These are phyloP conservation scores for Polypterus senegalus DNA, from an alignment of 2,113 vertebrate species.

Conservation along the genomic window DNA sequence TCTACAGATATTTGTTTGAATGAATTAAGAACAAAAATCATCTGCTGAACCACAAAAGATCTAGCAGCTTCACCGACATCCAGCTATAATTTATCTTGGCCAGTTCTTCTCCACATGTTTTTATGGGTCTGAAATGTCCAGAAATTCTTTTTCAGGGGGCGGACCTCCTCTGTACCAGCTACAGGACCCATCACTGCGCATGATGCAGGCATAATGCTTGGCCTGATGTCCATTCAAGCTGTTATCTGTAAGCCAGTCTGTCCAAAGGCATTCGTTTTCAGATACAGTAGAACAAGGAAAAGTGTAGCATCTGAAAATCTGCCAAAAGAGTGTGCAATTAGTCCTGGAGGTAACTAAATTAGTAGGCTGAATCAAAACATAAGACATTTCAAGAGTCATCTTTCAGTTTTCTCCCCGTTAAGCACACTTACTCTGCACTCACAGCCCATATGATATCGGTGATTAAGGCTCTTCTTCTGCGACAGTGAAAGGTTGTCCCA, in stretches of 20 bases:
- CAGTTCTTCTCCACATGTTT: not conserved
- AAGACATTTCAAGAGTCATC: too few species aligned
- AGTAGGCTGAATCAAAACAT: too few species aligned
- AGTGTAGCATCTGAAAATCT: slow-evolving; percentile 76
- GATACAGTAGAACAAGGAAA: slow-evolving; percentile 55
- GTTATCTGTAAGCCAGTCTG: slow-evolving; percentile 69
- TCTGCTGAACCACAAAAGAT: too few species aligned
- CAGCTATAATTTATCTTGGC: too few species aligned
- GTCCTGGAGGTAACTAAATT: too few species aligned
- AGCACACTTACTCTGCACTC: slow-evolving; percentile 71
- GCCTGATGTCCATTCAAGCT: slow-evolving; percentile 66
- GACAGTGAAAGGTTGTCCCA: slow-evolving; percentile 78
- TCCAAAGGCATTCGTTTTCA: slow-evolving; percentile 79
- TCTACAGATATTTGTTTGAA: too few species aligned
- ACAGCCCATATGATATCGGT: slow-evolving; percentile 81
- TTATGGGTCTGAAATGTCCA: slow-evolving; percentile 72
- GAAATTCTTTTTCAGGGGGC: slow-evolving; percentile 65
- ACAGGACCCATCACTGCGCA: slow-evolving; percentile 63
- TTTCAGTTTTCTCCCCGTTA: not conserved
- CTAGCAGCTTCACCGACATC: too few species aligned
- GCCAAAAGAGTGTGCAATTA: slow-evolving; percentile 11
- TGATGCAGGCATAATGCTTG: slow-evolving; percentile 71
- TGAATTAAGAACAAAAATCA: too few species aligned
- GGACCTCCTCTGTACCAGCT: slow-evolving; percentile 70
- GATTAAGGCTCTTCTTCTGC: slow-evolving; percentile 79